Percentiles rank a stretch among this genome's conserved stretches.
Conservation (phyloP, 1,140 invertebrate genomes). For the Reticulitermes speratus region DNA sequence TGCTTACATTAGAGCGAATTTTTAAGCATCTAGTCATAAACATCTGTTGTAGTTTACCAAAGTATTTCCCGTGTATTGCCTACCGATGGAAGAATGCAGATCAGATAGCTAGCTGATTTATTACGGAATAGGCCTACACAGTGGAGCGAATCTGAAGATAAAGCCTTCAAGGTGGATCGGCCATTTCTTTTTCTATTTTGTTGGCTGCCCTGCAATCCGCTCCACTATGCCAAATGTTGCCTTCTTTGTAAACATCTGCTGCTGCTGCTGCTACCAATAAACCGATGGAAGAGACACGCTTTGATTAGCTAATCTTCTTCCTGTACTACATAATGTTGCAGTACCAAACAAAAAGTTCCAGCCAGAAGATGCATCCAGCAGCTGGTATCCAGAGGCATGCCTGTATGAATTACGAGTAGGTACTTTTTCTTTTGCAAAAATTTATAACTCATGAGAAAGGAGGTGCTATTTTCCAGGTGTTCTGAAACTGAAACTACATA, state of each 20-base stretch:
- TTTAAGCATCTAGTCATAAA: too few species aligned
- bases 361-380: background rate
- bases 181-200: background rate
- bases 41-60: too few species aligned
- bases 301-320: conserved; percentile 9
- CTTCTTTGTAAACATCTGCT: background rate
- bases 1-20: too few species aligned
- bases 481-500: background rate
- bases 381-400: background rate
- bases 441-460: background rate
- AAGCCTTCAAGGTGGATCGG: background rate
- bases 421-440: conserved; percentile 1
- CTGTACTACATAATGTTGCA: background rate
- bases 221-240: background rate
- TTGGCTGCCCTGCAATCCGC: background rate
- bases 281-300: background rate
- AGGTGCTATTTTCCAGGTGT: background rate
- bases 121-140: too few species aligned
- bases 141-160: background rate
- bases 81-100: too few species aligned
- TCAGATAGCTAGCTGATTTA: too few species aligned
- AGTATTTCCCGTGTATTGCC: too few species aligned
- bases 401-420: background rate
- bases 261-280: background rate
- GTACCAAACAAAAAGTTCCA: background rate